phyloP scores from a whole-genome alignment of 2,113 vertebrate species.

The Rhinoptilus africanus region DNA sequence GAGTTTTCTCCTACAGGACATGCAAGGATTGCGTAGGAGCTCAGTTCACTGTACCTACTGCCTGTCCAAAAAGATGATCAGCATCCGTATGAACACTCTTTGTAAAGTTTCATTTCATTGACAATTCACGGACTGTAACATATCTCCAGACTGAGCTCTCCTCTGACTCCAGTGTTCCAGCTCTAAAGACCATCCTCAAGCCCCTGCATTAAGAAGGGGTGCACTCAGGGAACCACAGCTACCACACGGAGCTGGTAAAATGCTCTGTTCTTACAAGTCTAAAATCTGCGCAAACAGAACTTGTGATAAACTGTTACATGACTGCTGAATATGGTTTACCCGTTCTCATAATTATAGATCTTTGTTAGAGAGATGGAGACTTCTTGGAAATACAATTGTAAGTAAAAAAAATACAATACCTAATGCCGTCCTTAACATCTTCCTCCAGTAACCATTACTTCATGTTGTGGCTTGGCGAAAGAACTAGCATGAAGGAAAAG shows the following conservation, averaged over 20 bases:
- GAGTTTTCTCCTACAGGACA: neutral
- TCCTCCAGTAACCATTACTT: neutral
- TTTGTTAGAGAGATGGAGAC: neutral
- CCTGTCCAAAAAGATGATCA: neutral
- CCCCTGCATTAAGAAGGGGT: neutral
- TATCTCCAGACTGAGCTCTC: neutral
- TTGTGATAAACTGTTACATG: neutral
- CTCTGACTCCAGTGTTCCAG: neutral
- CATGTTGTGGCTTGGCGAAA: neutral
- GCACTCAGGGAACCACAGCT: neutral
- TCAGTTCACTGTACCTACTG: neutral
- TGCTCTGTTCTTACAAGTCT: fast-evolving
- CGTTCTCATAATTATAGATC: neutral
- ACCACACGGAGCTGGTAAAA: neutral
- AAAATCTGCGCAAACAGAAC: neutral
- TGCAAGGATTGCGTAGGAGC: neutral
- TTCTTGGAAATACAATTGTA: neutral
- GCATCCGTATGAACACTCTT: neutral
- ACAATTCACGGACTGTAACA: neutral
- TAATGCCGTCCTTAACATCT: neutral
- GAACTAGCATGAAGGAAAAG: neutral
- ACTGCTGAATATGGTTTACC: neutral
- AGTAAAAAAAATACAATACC: neutral
- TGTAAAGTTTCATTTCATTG: neutral
- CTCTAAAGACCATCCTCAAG: neutral